phyloP scores from a whole-genome alignment of 2,888 invertebrate species.

The Toxonevra muliebris region DNA sequence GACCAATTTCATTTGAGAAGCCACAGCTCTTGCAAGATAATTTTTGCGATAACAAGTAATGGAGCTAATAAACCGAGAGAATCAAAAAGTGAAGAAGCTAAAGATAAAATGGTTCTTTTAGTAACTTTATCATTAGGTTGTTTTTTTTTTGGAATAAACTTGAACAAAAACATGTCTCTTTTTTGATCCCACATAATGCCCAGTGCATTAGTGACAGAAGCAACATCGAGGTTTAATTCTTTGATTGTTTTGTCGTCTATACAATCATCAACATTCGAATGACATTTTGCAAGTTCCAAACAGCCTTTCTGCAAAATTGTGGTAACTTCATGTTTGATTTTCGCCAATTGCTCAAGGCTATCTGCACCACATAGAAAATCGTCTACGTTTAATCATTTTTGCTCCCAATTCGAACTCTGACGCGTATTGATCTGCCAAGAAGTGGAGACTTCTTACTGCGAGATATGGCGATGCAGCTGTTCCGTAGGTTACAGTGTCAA shows the following conservation, averaged over 20 bases:
- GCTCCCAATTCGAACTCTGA: slow-evolving; percentile 23
- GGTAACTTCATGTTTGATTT: slow-evolving; percentile 19
- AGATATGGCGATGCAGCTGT: slow-evolving; percentile 35
- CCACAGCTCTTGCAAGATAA: neutral
- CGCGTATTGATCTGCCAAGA: slow-evolving; percentile 29
- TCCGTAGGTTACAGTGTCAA: slow-evolving; percentile 38
- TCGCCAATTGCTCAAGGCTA: slow-evolving; percentile 7
- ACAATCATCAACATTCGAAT: neutral
- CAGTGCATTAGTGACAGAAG: neutral
- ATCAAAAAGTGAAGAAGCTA: slow-evolving; percentile 9
- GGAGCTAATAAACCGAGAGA: slow-evolving; percentile 5
- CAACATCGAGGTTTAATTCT: neutral
- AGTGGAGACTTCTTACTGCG: slow-evolving; percentile 18
- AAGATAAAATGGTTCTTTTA: neutral
- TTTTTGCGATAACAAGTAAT: neutral
- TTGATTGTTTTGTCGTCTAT: neutral
- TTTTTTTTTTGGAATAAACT: neutral
- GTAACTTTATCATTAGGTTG: neutral
- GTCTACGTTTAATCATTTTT: slow-evolving; percentile 27
- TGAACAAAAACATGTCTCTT: neutral
- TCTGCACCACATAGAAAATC: slow-evolving; percentile 37
- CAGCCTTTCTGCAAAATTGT: slow-evolving; percentile 17
- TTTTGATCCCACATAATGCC: slow-evolving; percentile 11
- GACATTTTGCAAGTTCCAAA: slow-evolving; percentile 17
- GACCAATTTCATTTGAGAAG: neutral